Evolutionary conservation across 2,888 invertebrate species (phyloP).

Genomic region (Chrysolina haemoptera): DNA sequence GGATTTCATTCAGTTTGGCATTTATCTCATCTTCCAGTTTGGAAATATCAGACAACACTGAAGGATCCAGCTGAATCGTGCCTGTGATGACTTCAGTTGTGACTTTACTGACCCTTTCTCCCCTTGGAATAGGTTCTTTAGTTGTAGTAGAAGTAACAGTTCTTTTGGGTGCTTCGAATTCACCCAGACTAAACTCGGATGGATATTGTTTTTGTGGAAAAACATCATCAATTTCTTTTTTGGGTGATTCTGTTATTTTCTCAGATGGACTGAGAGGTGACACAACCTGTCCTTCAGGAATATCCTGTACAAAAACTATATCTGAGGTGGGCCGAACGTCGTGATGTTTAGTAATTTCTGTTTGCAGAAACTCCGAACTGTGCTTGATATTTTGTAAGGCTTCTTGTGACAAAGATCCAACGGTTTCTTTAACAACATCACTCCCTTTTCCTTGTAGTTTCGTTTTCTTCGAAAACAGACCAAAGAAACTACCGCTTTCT

Average conservation of each 20-base stretch:
- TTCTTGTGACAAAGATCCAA: conserved; percentile 34
- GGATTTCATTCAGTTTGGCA: conserved; percentile 40
- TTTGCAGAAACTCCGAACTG: conserved; percentile 51
- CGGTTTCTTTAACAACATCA: conserved; percentile 26
- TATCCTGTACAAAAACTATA: neutral
- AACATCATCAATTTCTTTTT: conserved; percentile 11
- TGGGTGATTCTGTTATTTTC: conserved; percentile 1
- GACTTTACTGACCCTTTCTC: conserved; percentile 49
- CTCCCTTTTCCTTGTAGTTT: conserved; percentile 53
- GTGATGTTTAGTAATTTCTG: conserved; percentile 52
- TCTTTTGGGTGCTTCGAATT: conserved; percentile 42
- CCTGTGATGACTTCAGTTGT: conserved; percentile 49
- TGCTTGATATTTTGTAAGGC: conserved; percentile 49
- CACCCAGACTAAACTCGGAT: neutral
- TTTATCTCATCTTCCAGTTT: conserved; percentile 49
- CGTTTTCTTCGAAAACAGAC: conserved; percentile 59
- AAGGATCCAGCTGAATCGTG: conserved; percentile 40
- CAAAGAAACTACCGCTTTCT: conserved; percentile 57
- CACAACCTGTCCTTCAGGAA: conserved; percentile 24
- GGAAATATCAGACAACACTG: conserved; percentile 41
- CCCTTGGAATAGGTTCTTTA: conserved; percentile 44
- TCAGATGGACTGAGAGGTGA: conserved; percentile 28
- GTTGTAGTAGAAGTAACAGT: conserved; percentile 45
- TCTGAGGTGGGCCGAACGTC: conserved; percentile 45
- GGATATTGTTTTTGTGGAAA: neutral